A percentile compares a stretch with the other conserved stretches of the same genome.
Conservation (phyloP, 30 jellyfish, hydroid and myxozoan genomes). For the Pelagia noctiluca region DNA sequence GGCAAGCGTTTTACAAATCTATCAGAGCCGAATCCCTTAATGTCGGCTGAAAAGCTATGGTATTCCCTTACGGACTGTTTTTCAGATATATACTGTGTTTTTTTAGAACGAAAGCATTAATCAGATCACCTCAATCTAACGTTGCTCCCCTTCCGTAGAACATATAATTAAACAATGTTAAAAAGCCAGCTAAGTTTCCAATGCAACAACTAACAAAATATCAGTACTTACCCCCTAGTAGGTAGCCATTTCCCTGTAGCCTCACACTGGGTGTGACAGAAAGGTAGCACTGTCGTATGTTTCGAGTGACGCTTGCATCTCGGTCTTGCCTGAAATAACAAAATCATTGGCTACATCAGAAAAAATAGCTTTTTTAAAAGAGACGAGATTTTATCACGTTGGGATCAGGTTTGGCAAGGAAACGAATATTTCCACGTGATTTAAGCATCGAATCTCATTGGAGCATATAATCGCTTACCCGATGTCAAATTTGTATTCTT, state of each 20-base stretch:
- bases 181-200: too few species aligned
- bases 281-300: constrained; percentile 67
- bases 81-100: too few species aligned
- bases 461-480: too few species aligned
- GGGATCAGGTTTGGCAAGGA: neutral
- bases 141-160: neutral
- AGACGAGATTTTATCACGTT: neutral
- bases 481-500: constrained; percentile 28
- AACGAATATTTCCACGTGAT: neutral
- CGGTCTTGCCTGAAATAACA: constrained; percentile 39
- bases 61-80: too few species aligned
- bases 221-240: constrained; percentile 30
- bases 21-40: too few species aligned
- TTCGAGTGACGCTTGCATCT: constrained; percentile 45
- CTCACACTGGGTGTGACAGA: constrained; percentile 66
- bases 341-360: neutral
- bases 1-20: too few species aligned
- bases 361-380: neutral
- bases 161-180: neutral
- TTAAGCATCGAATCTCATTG: too few species aligned
- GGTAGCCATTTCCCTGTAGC: constrained; percentile 65
- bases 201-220: neutral
- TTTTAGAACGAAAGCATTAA: neutral
- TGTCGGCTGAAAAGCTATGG: too few species aligned
- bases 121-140: neutral